These are phyloP conservation scores for Phthorimaea operculella DNA, from an alignment of 1,140 invertebrate species.

Conservation along the genomic window DNA sequence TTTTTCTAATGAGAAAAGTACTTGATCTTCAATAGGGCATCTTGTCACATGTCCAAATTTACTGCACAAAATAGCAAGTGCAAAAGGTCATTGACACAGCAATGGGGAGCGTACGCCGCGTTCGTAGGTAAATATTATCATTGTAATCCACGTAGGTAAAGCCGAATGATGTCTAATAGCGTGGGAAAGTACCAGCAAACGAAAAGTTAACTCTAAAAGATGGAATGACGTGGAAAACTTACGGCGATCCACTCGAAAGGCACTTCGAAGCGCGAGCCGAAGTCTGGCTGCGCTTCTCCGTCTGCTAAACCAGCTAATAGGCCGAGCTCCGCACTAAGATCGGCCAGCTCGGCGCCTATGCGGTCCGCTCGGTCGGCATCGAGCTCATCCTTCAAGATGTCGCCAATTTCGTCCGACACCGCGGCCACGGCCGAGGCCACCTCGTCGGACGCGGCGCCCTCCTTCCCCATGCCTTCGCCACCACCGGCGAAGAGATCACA, in stretches of 20 bases:
- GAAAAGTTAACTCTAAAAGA: not conserved
- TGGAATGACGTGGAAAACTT: conserved; percentile 21
- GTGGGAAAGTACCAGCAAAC: not conserved
- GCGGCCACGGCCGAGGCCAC: conserved; percentile 52
- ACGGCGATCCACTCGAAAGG: conserved; percentile 31
- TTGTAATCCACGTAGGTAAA: not conserved
- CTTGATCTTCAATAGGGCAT: not conserved
- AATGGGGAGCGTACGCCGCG: not conserved
- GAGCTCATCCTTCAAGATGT: conserved; percentile 55
- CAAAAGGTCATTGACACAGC: conserved; percentile 35
- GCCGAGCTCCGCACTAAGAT: conserved; percentile 49
- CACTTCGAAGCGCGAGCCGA: conserved; percentile 49
- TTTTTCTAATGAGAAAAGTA: too few species aligned
- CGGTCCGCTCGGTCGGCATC: conserved; percentile 51
- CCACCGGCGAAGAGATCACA: conserved; percentile 42
- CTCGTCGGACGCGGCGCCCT: conserved; percentile 44
- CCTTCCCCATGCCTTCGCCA: conserved; percentile 30
- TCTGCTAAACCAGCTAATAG: conserved; percentile 49
- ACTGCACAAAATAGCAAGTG: conserved; percentile 6
- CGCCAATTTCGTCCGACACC: conserved; percentile 57
- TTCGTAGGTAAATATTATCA: not conserved
- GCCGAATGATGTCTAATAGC: not conserved
- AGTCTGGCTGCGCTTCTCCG: conserved; percentile 44
- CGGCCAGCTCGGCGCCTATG: conserved; percentile 54
- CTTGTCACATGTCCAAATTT: not conserved